Evolutionary conservation across 64 coral and sea anemone species (phyloP).

Genomic region (Orbicella faveolata): DNA sequence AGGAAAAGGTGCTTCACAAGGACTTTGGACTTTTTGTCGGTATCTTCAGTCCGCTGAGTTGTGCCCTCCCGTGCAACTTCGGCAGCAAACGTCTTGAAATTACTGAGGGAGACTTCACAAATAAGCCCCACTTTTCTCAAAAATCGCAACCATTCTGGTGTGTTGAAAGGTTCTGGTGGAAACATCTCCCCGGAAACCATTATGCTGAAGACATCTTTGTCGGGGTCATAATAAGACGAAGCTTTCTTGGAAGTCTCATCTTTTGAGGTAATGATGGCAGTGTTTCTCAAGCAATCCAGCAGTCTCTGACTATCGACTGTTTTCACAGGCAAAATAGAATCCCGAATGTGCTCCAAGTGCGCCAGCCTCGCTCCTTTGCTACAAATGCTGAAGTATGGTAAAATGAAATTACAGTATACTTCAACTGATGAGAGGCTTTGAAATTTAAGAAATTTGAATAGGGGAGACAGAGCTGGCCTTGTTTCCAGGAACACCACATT

Average conservation of each 20-base stretch:
- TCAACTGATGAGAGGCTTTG: slow-evolving; percentile 18
- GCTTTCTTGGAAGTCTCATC: neutral
- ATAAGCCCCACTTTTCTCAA: slow-evolving; percentile 31
- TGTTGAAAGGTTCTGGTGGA: slow-evolving; percentile 39
- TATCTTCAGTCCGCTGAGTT: neutral
- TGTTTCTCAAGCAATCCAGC: neutral
- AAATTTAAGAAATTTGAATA: slow-evolving; percentile 31
- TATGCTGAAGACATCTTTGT: slow-evolving; percentile 24
- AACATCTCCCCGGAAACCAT: slow-evolving; percentile 49
- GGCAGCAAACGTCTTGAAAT: slow-evolving; percentile 34
- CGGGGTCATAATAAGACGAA: slow-evolving; percentile 54
- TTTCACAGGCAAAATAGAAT: neutral
- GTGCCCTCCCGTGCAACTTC: slow-evolving; percentile 26
- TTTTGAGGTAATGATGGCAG: slow-evolving; percentile 18
- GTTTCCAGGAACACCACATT: slow-evolving; percentile 27
- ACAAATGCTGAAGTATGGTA: slow-evolving; percentile 8
- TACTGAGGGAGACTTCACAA: slow-evolving; percentile 7
- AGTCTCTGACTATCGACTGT: neutral
- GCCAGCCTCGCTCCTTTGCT: neutral
- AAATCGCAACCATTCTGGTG: slow-evolving; percentile 23
- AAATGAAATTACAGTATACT: slow-evolving; percentile 59
- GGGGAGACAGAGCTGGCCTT: neutral
- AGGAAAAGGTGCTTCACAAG: slow-evolving; percentile 38
- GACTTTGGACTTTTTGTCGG: slow-evolving; percentile 30
- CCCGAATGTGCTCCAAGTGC: slow-evolving; percentile 29